These are phyloP conservation scores for Syngnathus floridae DNA, from an alignment of 2,113 vertebrate genomes.

Conservation along the genomic window DNA sequence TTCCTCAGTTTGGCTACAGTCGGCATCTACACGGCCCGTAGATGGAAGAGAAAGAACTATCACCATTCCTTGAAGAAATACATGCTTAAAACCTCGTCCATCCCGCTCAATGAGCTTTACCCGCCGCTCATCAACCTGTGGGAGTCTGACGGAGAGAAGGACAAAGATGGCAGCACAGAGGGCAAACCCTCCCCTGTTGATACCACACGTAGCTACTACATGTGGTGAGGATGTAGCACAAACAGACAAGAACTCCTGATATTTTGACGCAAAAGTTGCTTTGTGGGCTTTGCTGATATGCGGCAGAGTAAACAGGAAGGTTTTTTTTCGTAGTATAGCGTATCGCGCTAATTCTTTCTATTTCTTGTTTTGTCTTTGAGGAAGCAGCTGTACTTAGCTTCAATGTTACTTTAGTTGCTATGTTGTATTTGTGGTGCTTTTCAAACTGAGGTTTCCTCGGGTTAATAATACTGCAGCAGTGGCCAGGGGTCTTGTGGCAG, in stretches of 20 bases:
- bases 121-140: constrained; percentile 98
- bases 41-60: constrained; percentile 95
- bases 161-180: constrained; percentile 85
- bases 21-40: constrained; percentile 80
- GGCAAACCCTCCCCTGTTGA: constrained; percentile 88
- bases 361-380: constrained; percentile 62
- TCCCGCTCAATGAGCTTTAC: constrained; percentile 95
- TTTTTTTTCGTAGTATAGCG: constrained; percentile 86
- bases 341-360: constrained; percentile 72
- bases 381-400: constrained; percentile 80
- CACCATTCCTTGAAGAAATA: constrained; percentile 97
- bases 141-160: constrained; percentile 92
- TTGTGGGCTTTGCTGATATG: constrained; percentile 84
- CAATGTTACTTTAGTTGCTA: constrained; percentile 69
- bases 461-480: constrained; percentile 56
- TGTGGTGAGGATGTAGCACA: constrained; percentile 83
- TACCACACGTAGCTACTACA: constrained; percentile 97
- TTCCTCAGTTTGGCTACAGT: constrained; percentile 86
- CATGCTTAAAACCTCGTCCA: constrained; percentile 98
- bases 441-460: constrained; percentile 64
- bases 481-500: constrained; percentile 42
- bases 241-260: constrained; percentile 66
- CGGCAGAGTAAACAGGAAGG: constrained; percentile 76
- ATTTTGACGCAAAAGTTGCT: constrained; percentile 82
- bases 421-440: constrained; percentile 71